Conservation (phyloP, 1,140 invertebrate species). For the Heliconius hermathena region DNA sequence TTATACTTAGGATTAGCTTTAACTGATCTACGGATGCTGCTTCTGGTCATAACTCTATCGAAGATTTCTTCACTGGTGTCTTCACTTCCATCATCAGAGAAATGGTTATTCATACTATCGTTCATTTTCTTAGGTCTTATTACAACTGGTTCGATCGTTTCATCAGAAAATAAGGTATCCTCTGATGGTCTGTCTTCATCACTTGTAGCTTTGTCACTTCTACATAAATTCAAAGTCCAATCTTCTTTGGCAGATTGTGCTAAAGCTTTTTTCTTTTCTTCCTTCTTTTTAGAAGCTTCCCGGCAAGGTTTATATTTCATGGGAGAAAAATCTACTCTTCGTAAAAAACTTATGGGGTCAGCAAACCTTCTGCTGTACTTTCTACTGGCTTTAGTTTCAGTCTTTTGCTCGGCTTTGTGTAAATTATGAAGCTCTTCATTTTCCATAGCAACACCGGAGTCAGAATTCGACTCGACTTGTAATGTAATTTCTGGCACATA, state of each 20-base stretch:
- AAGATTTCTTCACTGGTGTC: conserved; percentile 78
- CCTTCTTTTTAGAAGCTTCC: conserved; percentile 65
- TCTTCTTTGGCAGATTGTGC: conserved; percentile 52
- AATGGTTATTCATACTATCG: conserved; percentile 77
- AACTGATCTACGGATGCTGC: conserved; percentile 71
- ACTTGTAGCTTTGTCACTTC: conserved; percentile 63
- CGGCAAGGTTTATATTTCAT: conserved; percentile 73
- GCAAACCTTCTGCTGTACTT: conserved; percentile 71
- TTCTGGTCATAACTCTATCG: conserved; percentile 75
- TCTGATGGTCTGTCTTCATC: conserved; percentile 67
- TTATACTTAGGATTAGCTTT: conserved; percentile 79
- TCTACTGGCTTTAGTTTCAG: conserved; percentile 61
- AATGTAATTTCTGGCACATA: conserved; percentile 64
- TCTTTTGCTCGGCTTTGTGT: conserved; percentile 55
- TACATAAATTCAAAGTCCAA: conserved; percentile 48
- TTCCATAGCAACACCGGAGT: conserved; percentile 72
- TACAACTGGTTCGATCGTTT: conserved; percentile 55
- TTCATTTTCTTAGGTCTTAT: conserved; percentile 72
- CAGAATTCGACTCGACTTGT: conserved; percentile 70
- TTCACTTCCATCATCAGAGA: conserved; percentile 75
- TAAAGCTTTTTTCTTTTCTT: conserved; percentile 66
- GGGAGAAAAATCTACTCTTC: conserved; percentile 77
- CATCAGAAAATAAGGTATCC: conserved; percentile 61
- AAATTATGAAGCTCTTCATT: conserved; percentile 57
- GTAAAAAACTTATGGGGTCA: conserved; percentile 70